These are phyloP conservation scores for Volucella inanis DNA, from an alignment of 2,888 invertebrate species.

Conservation along the genomic window DNA sequence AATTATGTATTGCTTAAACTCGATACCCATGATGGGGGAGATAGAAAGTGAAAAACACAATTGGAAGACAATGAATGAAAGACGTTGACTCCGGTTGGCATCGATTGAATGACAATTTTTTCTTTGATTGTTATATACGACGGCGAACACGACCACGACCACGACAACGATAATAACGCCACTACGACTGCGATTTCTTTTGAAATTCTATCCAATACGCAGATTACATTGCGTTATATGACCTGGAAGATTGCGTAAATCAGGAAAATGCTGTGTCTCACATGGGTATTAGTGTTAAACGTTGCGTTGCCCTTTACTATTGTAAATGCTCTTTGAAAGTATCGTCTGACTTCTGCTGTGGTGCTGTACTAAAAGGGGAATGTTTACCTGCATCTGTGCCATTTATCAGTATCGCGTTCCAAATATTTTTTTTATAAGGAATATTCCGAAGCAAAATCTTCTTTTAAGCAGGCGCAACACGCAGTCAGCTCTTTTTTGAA, in stretches of 20 bases:
- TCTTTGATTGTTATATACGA: constrained; percentile 17
- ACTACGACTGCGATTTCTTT: constrained; percentile 29
- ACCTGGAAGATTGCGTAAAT: constrained; percentile 51
- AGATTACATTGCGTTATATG: constrained; percentile 21
- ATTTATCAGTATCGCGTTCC: too few species aligned
- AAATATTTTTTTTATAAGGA: too few species aligned
- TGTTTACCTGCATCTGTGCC: too few species aligned
- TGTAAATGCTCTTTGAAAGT: not conserved
- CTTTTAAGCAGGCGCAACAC: too few species aligned
- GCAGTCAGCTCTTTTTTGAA: too few species aligned
- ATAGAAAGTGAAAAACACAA: constrained; percentile 31
- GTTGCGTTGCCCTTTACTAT: constrained; percentile 20
- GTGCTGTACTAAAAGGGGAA: too few species aligned
- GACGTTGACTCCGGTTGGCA: constrained; percentile 11
- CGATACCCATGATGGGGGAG: constrained; percentile 38
- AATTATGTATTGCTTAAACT: constrained; percentile 59
- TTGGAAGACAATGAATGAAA: constrained; percentile 17
- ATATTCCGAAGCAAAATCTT: too few species aligned
- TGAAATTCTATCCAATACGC: constrained; percentile 50
- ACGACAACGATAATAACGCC: not conserved
- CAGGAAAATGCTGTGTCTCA: constrained; percentile 14
- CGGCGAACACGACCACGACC: constrained; percentile 3
- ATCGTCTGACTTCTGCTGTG: too few species aligned
- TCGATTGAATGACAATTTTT: constrained; percentile 41
- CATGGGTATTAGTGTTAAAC: not conserved